Conservation (phyloP, 64 coral and sea anemone species). For the Pachyseris speciosa region DNA sequence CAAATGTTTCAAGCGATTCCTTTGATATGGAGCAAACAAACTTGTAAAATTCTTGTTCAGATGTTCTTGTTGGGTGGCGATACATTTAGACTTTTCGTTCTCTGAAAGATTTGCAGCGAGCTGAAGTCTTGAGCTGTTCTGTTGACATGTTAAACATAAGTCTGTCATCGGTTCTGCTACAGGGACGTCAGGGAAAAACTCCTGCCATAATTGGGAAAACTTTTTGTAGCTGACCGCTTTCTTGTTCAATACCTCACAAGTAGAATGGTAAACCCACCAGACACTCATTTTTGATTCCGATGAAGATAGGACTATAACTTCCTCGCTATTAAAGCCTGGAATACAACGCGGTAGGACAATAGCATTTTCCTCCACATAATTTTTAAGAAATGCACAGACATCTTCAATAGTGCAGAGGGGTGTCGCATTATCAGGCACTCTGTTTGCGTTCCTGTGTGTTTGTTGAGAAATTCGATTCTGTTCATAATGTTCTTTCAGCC, state of each 20-base stretch:
- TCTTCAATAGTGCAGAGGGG: not conserved
- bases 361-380: not conserved
- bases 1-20: not conserved
- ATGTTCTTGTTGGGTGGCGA: conserved; percentile 34
- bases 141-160: conserved; percentile 53
- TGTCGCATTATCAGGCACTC: not conserved
- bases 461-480: too few relatives aligned
- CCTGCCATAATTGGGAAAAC: conserved; percentile 43
- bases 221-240: conserved; percentile 27
- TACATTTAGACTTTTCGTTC: conserved; percentile 44
- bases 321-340: not conserved
- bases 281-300: conserved; percentile 38
- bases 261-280: conserved; percentile 7
- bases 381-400: not conserved
- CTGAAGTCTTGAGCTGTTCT: conserved; percentile 43
- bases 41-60: conserved; percentile 38
- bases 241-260: not conserved
- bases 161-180: conserved; percentile 23
- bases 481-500: too few relatives aligned
- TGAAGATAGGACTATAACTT: conserved; percentile 41
- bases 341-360: not conserved
- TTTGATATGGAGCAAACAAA: not conserved
- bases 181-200: conserved; percentile 35
- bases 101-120: conserved; percentile 43
- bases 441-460: not conserved